Percentiles rank a stretch among this genome's conserved stretches.
phyloP scores from a whole-genome alignment of 2,113 vertebrate genomes.

The Ardeotis arabs region DNA sequence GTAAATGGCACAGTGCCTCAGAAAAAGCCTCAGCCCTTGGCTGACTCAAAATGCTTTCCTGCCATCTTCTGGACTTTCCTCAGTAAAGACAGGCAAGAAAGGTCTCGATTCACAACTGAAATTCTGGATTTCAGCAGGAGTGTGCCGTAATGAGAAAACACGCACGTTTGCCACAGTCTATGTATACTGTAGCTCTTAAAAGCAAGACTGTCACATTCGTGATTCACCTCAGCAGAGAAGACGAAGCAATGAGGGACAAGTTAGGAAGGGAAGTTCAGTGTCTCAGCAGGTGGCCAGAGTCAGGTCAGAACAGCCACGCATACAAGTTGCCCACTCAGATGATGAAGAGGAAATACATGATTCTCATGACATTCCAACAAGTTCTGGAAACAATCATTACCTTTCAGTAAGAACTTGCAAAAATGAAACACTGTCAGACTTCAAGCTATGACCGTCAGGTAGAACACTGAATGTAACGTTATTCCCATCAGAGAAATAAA shows the following conservation, averaged over 20 bases:
- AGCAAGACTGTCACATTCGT: fast-evolving
- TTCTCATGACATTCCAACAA: fast-evolving
- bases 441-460: fast-evolving
- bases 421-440: background rate
- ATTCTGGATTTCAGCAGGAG: background rate
- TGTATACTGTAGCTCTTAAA: background rate
- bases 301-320: fast-evolving
- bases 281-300: background rate
- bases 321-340: too few relatives aligned
- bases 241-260: background rate
- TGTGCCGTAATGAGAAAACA: fast-evolving
- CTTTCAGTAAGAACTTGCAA: background rate
- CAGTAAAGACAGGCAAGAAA: background rate
- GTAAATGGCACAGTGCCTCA: background rate
- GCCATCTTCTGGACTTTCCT: background rate
- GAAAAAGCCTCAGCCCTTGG: too few relatives aligned
- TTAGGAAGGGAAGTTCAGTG: background rate
- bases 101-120: fast-evolving
- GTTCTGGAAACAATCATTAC: background rate
- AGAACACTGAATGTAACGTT: fast-evolving
- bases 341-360: fast-evolving
- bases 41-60: background rate
- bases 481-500: background rate
- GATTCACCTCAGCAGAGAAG: background rate
- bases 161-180: fast-evolving